Evolutionary conservation across 2,797 vertebrate genomes (phyloP).

Genomic region (Cryptoblepharus egeriae): DNA sequence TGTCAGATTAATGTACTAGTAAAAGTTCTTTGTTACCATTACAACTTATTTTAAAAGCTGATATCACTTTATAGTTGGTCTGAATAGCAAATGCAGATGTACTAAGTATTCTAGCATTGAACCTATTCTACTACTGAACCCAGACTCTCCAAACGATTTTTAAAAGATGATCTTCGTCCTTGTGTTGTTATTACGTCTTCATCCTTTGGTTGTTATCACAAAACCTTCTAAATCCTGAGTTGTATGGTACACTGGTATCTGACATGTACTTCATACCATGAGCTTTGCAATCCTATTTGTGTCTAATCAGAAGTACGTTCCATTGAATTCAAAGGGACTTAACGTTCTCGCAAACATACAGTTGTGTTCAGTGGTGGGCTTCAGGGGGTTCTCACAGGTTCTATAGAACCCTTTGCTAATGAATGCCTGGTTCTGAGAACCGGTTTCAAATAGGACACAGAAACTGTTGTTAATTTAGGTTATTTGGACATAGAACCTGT

Average conservation of each 20-base stretch:
- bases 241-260: no score
- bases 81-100: conserved; percentile 58
- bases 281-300: no score
- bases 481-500: no score
- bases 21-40: conserved; percentile 27
- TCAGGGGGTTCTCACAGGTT: no score
- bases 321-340: no score
- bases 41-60: conserved; percentile 28
- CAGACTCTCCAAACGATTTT: neutral
- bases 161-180: conserved; percentile 45
- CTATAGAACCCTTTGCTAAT: no score
- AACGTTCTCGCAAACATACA: no score
- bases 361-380: no score
- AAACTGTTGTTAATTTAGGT: no score
- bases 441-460: no score
- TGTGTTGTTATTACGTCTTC: conserved; percentile 50
- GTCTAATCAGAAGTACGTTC: no score
- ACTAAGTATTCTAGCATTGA: conserved; percentile 45
- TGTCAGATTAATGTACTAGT: conserved; percentile 33
- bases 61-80: conserved; percentile 43
- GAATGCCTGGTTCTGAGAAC: no score
- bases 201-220: neutral
- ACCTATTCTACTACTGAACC: conserved; percentile 24
- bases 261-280: neutral
- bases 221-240: conserved; percentile 5